Evolutionary conservation across 1,140 invertebrate genomes (phyloP).

Genomic region (Eriocheir sinensis): DNA sequence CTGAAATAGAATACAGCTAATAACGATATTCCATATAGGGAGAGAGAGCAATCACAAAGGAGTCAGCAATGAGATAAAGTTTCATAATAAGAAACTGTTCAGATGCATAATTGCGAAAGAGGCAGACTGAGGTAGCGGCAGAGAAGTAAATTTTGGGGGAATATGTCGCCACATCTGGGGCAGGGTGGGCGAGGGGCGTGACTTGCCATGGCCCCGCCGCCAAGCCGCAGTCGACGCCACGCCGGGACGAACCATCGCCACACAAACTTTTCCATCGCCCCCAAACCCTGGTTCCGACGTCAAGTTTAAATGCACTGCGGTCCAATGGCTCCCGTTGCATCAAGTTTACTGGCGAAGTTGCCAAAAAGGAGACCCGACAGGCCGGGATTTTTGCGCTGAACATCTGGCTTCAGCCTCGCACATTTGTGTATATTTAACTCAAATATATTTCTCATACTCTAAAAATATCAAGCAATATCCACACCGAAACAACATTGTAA

Average conservation of each 20-base stretch:
- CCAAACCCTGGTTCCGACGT: not conserved
- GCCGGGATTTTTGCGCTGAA: not conserved
- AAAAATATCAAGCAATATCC: not conserved
- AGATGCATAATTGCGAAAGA: too few species aligned
- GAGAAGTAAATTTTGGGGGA: too few species aligned
- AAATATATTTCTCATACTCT: too few species aligned
- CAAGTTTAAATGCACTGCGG: conserved; percentile 4
- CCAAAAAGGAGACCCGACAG: not conserved
- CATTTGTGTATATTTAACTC: not conserved
- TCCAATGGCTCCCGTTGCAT: not conserved
- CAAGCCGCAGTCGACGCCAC: too few species aligned
- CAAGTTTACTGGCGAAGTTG: not conserved
- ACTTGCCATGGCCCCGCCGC: not conserved
- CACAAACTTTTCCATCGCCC: not conserved
- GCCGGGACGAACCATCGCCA: not conserved
- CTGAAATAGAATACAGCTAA: too few species aligned
- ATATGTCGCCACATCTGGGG: too few species aligned
- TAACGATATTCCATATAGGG: too few species aligned
- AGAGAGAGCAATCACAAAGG: too few species aligned
- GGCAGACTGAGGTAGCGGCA: too few species aligned
- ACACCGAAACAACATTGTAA: not conserved
- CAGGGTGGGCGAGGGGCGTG: not conserved
- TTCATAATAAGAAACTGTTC: too few species aligned
- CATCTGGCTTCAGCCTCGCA: not conserved
- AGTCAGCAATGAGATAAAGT: too few species aligned